A percentile compares a stretch with the other conserved stretches of the same genome.
Evolutionary conservation across 2,113 vertebrate genomes (phyloP).

Genomic region (Callionymus lyra): DNA sequence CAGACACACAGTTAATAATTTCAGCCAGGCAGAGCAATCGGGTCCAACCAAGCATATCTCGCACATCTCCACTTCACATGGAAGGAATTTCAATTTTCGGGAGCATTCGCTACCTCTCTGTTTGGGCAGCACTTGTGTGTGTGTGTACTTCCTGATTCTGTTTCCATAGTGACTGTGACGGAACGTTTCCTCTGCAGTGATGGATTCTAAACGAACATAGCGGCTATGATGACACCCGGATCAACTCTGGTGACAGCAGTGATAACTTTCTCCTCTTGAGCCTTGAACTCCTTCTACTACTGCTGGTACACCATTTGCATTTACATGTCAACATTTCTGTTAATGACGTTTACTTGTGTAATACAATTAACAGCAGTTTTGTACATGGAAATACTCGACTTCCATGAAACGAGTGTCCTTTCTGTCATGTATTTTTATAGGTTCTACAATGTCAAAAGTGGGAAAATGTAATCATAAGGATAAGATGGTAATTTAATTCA

Average conservation of each 20-base stretch:
- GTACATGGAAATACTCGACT: no score
- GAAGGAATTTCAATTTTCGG: constrained; percentile 49
- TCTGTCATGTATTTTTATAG: no score
- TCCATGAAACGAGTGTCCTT: no score
- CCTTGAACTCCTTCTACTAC: constrained; percentile 15
- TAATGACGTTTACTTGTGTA: no score
- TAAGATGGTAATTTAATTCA: no score
- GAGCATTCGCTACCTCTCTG: not conserved
- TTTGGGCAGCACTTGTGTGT: not conserved
- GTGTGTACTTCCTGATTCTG: constrained; percentile 55
- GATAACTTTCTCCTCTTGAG: constrained; percentile 45
- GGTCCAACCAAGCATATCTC: constrained; percentile 49
- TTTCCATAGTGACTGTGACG: constrained; percentile 64
- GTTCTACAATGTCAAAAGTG: no score
- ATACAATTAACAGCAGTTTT: constrained; percentile 15
- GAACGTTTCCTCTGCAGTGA: constrained; percentile 51
- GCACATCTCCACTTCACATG: constrained; percentile 36
- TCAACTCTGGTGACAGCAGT: constrained; percentile 49
- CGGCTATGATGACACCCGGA: constrained; percentile 52
- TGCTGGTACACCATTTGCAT: no score
- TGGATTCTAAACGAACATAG: constrained; percentile 52
- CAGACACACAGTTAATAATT: constrained; percentile 40
- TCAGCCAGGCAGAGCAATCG: constrained; percentile 48
- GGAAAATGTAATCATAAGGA: no score
- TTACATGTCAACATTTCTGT: constrained; percentile 32